Base-by-base conservation (phyloP, 2,113 vertebrate species). In the Gracilinanus agilis region DNA sequence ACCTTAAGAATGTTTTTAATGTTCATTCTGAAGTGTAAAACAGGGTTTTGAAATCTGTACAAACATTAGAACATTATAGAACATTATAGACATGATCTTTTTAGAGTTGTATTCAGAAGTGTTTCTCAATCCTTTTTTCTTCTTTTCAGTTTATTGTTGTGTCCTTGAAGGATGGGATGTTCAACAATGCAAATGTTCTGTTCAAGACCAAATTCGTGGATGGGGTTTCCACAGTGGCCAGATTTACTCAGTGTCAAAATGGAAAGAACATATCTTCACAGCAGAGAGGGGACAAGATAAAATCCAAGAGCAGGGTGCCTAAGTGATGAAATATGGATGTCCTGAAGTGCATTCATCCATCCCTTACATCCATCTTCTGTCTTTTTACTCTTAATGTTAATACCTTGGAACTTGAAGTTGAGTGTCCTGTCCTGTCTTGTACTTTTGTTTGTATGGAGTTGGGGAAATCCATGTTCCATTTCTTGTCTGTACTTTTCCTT, bases 161-260 rank as follows among this genome's bases (percentile, higher is more conserved):
- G 90, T 99, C 99, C 10, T 98, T 99, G 88, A 99, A 99, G 97
- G 99, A 99, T n/a, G 99, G 99, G 92, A 99, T 99, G 99, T 99
- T 99, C 98, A 99, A 98, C 98, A 99, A 99, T 0, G 99, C 99
- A 93, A 99, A 99, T 1, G 99, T 99, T 93, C 99, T 99, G 55
- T 99, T 99, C 97, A 99, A 99, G 98, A 99, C 99, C 0, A 99
- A 98, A 97, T 99, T 99, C 97, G 97, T 99, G 54, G 99, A 99
- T 89, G 99, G 99, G 53, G 98, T 99, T 95, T 99, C 99, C 75
- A 98, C 99, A 0, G 98, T 99, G 61, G n/a, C 98, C 1, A 99
- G 99, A 94, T 98, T 98, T 0, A 91, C 98, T 0, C 99, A 99
- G 90, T 97, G 89, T 93, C 98, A 99, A 95, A 98, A 88, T 1